Percentiles rank a stretch among this genome's conserved stretches.
phyloP scores from a whole-genome alignment of 2,888 invertebrate species.

The Lampropteryx suffumata region DNA sequence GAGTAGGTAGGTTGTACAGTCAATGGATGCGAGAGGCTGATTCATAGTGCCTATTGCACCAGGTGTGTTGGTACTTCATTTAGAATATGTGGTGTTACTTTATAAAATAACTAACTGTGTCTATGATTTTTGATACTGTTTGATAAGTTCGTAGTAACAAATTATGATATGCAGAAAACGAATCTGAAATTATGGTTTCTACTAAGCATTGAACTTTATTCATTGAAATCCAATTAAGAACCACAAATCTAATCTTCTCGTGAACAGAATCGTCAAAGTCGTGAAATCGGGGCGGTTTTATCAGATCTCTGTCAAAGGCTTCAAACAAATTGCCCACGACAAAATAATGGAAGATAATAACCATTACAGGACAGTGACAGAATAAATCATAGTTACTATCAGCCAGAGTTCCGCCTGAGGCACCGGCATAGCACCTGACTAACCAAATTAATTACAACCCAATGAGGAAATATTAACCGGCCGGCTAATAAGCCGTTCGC shows the following conservation, averaged over 20 bases:
- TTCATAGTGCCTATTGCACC: no score
- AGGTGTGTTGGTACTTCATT: no score
- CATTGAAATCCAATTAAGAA: conserved; percentile 11
- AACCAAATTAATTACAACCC: conserved; percentile 80
- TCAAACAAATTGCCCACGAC: conserved; percentile 77
- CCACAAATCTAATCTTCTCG: conserved; percentile 7
- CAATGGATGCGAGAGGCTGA: no score
- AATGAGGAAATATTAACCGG: conserved; percentile 80
- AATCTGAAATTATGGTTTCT: no score
- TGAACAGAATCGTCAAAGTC: conserved; percentile 9
- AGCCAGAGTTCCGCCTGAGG: conserved; percentile 21
- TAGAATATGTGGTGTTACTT: no score
- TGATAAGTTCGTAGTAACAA: no score
- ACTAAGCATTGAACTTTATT: no score
- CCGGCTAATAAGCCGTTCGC: conserved; percentile 80
- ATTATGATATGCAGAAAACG: no score
- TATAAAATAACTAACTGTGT: no score
- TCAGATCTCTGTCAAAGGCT: conserved; percentile 64
- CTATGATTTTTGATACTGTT: no score
- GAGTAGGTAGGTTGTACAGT: background rate
- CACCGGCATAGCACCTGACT: conserved; percentile 69
- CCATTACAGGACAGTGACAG: conserved; percentile 38
- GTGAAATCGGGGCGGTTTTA: conserved; percentile 2
- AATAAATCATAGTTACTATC: conserved; percentile 2
- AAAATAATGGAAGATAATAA: conserved; percentile 78